Base-by-base conservation (phyloP, 2,113 vertebrate species). In the Falcunculus frontatus region DNA sequence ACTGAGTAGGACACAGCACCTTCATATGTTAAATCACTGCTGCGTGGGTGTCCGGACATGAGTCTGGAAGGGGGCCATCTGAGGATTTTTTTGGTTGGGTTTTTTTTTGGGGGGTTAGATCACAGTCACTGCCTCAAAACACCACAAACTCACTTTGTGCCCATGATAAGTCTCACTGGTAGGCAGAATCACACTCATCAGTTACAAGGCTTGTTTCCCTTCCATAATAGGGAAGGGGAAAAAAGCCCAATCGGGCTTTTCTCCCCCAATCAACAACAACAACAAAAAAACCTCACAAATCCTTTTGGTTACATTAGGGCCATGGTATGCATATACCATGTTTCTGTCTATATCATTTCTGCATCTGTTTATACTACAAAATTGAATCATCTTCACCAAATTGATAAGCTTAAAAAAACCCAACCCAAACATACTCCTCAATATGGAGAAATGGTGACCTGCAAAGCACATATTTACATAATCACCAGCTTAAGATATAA, bases 261-360 rank as follows among this genome's bases (percentile, higher is more conserved):
- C 46, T 16, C 13, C 21, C 16, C n/a, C 0, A 0, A 23, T 37
- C 29, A 72, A 81, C 8, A 55, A 22, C 1, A 41, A 57, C 6
- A 62, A 62, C n/a, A 20, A 53, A 57, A 37, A 62, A 42, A 46
- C 52, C 22, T 11, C 33, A 55, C 33, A 68, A 59, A 79, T 41
- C 0, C 4, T 63, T 80, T 59, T 32, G 2, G n/a, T 56, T 17
- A 49, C 16, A 26, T 50, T 41, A 59, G 19, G 30, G 32, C 18
- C 12, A 18, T 16, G 10, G 14, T 29, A 81, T 9, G 4, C 49
- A 64, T 14, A 37, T 9, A 60, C 13, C 27, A 46, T 46, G 53
- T 19, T 78, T 65, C 68, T 56, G 4, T 27, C 14, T 74, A 4
- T 30, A 33, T 53, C 1, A 29, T 35, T 87, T 92, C 56, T 60